Conservation (phyloP, 2,797 vertebrate genomes). For the Chrosomus eos region DNA sequence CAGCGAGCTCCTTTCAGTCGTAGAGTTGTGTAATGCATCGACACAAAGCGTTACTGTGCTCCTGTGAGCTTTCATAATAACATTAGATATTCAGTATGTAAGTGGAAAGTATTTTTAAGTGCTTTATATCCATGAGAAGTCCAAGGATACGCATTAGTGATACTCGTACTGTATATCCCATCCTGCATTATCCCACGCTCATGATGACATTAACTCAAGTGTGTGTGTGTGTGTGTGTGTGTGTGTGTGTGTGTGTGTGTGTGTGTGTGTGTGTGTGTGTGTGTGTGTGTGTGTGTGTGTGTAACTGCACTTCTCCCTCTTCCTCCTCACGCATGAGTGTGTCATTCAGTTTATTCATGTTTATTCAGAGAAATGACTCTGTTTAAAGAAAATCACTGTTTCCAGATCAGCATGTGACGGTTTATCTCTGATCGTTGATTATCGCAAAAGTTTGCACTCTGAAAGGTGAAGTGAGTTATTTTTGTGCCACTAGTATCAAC, state of each 20-base stretch:
- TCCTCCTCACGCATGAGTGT: neutral
- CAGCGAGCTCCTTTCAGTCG: neutral
- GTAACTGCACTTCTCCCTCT: neutral
- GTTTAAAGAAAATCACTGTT: neutral
- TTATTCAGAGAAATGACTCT: neutral
- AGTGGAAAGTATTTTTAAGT: neutral
- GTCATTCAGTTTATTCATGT: neutral
- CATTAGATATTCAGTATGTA: neutral
- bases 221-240: too few species aligned
- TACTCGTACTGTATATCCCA: neutral
- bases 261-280: too few species aligned
- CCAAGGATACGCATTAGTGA: neutral
- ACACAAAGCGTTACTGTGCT: neutral
- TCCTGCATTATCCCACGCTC: neutral
- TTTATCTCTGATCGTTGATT: neutral
- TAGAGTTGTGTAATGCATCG: slow-evolving; percentile 12
- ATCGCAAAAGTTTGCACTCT: neutral
- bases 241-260: too few species aligned
- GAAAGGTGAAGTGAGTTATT: neutral
- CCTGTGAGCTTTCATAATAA: neutral
- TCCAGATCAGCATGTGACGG: neutral
- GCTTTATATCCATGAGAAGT: neutral
- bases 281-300: too few species aligned
- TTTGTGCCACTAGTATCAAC: neutral
- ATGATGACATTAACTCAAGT: too few species aligned